Base-by-base conservation (phyloP, 2,888 invertebrate genomes). In the Frankliniella fusca region DNA sequence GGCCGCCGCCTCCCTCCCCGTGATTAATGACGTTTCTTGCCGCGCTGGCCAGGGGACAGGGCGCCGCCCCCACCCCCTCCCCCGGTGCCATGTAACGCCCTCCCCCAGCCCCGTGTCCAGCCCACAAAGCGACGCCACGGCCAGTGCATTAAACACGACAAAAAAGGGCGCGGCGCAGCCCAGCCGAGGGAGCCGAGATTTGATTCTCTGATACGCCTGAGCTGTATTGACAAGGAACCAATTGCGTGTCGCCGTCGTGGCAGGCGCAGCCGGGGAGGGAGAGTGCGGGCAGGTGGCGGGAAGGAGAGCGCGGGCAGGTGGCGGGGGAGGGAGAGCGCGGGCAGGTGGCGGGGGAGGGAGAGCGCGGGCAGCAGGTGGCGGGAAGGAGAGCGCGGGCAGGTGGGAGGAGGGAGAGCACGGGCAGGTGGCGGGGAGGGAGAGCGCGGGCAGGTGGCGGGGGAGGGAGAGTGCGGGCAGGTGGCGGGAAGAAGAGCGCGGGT, bases 21-120 rank as follows among this genome's bases (percentile, higher is more conserved):
- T 76, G 70, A 76, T 76, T 76, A 76, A 76, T 76, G 70, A 76
- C 70, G 27, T 76, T 76, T 76, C 70, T 76, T 76, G 70, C 70
- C 70, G 70, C 70, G 70, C 23, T 8, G 27, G 23, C 70, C 11
- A 9, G 70, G 70, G 70, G 27, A 76, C 23, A 27, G 27, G 54
- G 54, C 5, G 15, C 0, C 8, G 12, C 61, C 61, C 61, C 12
- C 61, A 11, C 61, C 61, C 61, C 0, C 61, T 15, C 15, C 18
- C 61, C 61, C 70, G 27, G 27, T 27, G 27, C 15, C 54, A 54
- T 15, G 54, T 20, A 54, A 54, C 54, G 18, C 54, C 54, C 15
- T 20, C 54, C 12, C 61, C 61, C 15, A n/a, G 12, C 20, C 61
- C 61, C 61, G 61, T 61, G 61, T 18, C 61, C 15, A n/a, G 54